A percentile compares a stretch with the other conserved stretches of the same genome.
These are phyloP conservation scores for Silurus lanzhouensis DNA, from an alignment of 2,797 vertebrate genomes.

Conservation along the genomic window DNA sequence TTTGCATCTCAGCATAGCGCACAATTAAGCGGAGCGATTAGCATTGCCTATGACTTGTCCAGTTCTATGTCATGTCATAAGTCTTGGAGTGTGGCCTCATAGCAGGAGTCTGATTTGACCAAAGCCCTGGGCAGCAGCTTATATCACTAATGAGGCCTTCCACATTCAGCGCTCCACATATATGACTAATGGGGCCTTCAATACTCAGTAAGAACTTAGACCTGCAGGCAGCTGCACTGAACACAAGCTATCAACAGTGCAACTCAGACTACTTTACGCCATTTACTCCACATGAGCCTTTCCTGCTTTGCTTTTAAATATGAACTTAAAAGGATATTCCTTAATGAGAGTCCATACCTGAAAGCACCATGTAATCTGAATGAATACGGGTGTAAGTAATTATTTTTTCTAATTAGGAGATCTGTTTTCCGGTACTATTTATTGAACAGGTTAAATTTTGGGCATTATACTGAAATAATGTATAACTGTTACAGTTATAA, in stretches of 20 bases:
- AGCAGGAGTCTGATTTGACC: slow-evolving; percentile 60
- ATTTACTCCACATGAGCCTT: slow-evolving; percentile 58
- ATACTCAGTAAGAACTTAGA: slow-evolving; percentile 38
- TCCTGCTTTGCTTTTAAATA: slow-evolving; percentile 53
- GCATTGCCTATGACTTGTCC: slow-evolving; percentile 53
- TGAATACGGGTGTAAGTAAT: slow-evolving; percentile 31
- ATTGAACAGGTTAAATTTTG: slow-evolving; percentile 14
- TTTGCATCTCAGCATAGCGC: slow-evolving; percentile 57
- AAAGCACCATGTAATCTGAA: slow-evolving; percentile 51
- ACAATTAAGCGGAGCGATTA: slow-evolving; percentile 59
- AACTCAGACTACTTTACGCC: slow-evolving; percentile 55
- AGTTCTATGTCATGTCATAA: slow-evolving; percentile 57
- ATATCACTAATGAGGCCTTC: slow-evolving; percentile 58
- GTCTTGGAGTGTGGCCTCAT: slow-evolving; percentile 57
- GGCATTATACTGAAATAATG: slow-evolving; percentile 1
- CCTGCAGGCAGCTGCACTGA: slow-evolving; percentile 40
- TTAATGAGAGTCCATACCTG: slow-evolving; percentile 49
- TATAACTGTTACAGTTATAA: background rate
- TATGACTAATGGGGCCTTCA: slow-evolving; percentile 56
- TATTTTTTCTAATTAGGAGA: slow-evolving; percentile 37
- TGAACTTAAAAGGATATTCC: slow-evolving; percentile 42
- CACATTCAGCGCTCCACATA: slow-evolving; percentile 35
- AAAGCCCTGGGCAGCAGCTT: slow-evolving; percentile 58
- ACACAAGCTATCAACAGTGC: slow-evolving; percentile 53
- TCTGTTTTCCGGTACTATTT: slow-evolving; percentile 29